Conservation (phyloP, 1,140 invertebrate genomes). For the Nasonia giraulti region DNA sequence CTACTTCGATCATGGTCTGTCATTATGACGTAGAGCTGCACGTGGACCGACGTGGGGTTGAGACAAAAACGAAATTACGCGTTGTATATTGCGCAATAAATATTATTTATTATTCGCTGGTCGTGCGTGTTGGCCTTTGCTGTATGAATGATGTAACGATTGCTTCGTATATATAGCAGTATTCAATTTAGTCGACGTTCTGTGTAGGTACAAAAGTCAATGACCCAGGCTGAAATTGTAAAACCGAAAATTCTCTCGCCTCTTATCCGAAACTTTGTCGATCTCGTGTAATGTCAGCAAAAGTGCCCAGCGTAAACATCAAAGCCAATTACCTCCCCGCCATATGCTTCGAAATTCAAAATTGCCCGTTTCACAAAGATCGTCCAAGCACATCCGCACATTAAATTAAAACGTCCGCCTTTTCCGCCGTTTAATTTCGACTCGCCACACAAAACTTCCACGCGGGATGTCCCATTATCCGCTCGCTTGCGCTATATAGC, state of each 20-base stretch:
- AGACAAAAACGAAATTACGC: neutral
- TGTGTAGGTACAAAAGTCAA: neutral
- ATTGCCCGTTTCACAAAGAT: neutral
- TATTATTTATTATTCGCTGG: neutral
- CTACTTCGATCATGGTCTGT: neutral
- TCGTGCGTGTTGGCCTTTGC: neutral
- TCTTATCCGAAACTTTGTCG: neutral
- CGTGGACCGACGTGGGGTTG: neutral
- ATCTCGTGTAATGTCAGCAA: neutral
- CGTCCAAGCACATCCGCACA: constrained; percentile 20
- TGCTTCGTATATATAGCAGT: no score
- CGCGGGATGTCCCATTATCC: constrained; percentile 38
- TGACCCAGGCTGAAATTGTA: no score
- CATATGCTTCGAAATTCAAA: neutral
- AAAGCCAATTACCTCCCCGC: neutral
- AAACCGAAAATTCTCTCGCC: neutral
- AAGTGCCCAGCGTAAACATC: neutral
- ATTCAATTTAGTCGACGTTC: no score
- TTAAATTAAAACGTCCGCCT: constrained; percentile 40
- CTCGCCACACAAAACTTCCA: constrained; percentile 3
- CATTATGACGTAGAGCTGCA: neutral
- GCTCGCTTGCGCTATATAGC: neutral
- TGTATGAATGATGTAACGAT: no score
- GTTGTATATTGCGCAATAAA: neutral
- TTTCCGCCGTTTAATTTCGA: constrained; percentile 36